These are phyloP conservation scores for Spea bombifrons DNA, from an alignment of 2,113 vertebrate genomes.

Conservation along the genomic window DNA sequence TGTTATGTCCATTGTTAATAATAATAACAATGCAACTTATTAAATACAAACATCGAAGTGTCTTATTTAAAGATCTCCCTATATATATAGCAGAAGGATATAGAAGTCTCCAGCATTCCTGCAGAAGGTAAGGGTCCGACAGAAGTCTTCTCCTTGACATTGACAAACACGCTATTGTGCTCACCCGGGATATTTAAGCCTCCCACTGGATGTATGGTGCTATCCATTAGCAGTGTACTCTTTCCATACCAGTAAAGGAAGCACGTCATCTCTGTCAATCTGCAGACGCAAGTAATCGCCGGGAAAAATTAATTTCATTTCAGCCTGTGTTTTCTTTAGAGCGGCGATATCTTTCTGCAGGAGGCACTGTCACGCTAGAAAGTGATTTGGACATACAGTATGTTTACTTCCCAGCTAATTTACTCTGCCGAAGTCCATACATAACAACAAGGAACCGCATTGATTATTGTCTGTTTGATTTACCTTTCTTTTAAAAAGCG, in stretches of 20 bases:
- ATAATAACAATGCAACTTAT: too few relatives aligned
- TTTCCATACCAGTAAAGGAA: conserved; percentile 21
- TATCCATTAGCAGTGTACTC: conserved; percentile 17
- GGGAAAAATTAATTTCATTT: conserved; percentile 34
- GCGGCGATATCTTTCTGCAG: conserved; percentile 14
- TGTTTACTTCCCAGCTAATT: conserved; percentile 31
- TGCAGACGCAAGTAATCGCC: conserved; percentile 40
- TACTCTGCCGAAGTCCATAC: conserved; percentile 12
- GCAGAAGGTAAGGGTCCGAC: not conserved
- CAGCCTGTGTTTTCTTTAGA: conserved; percentile 15
- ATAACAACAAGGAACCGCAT: conserved; percentile 23
- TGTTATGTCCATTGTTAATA: too few relatives aligned
- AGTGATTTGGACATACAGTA: conserved; percentile 37
- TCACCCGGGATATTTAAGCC: conserved; percentile 5
- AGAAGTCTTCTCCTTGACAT: conserved; percentile 24
- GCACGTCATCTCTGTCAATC: conserved; percentile 23
- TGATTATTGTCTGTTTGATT: conserved; percentile 24
- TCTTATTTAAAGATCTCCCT: too few relatives aligned
- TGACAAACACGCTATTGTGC: not conserved
- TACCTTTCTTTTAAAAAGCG: not conserved
- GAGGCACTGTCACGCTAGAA: conserved; percentile 25
- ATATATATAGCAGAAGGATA: too few relatives aligned
- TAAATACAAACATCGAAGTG: too few relatives aligned
- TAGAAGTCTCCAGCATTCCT: too few relatives aligned
- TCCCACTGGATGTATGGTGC: conserved; percentile 25